Base-by-base conservation (phyloP, 2,888 invertebrate genomes). In the Selenia dentaria region DNA sequence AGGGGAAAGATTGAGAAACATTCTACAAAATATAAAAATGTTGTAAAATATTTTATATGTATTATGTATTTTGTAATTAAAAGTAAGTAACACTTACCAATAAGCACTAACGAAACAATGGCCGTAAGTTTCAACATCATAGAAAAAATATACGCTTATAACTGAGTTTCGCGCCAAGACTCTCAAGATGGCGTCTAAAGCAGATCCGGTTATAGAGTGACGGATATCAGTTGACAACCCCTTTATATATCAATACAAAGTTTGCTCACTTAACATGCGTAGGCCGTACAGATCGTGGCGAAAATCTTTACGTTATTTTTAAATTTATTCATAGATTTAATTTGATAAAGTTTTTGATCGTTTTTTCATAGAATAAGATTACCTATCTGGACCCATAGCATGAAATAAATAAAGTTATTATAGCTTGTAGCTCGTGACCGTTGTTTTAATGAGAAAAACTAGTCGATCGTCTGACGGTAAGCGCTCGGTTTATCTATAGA, bases 21-120 rank as follows among this genome's bases (percentile, higher is more conserved):
- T n/a, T n/a, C n/a, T n/a, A n/a, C n/a, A n/a, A n/a, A n/a, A n/a
- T n/a, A n/a, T n/a, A n/a, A n/a, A n/a, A n/a, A n/a, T n/a, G n/a
- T n/a, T n/a, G n/a, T n/a, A n/a, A n/a, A n/a, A n/a, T n/a, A n/a
- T n/a, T n/a, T n/a, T n/a, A n/a, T n/a, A n/a, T n/a, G n/a, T n/a
- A n/a, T n/a, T n/a, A n/a, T n/a, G n/a, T n/a, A n/a, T n/a, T n/a
- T n/a, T n/a, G n/a, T n/a, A n/a, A n/a, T n/a, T n/a, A n/a, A n/a
- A n/a, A n/a, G n/a, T n/a, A n/a, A n/a, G n/a, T n/a, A 38, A 40
- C 24, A 77, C 86, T 87, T 65, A 88, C 88, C 87, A 32, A 88
- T 79, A 18, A 87, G 71, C 74, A 87, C 65, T n/a, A 88, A 55
- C 1, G 85, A 84, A 9, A 86, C 66, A 0, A 87, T 62, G 1